Conservation (phyloP, 30 jellyfish, hydroid and myxozoan species). For the Mastigias papua region DNA sequence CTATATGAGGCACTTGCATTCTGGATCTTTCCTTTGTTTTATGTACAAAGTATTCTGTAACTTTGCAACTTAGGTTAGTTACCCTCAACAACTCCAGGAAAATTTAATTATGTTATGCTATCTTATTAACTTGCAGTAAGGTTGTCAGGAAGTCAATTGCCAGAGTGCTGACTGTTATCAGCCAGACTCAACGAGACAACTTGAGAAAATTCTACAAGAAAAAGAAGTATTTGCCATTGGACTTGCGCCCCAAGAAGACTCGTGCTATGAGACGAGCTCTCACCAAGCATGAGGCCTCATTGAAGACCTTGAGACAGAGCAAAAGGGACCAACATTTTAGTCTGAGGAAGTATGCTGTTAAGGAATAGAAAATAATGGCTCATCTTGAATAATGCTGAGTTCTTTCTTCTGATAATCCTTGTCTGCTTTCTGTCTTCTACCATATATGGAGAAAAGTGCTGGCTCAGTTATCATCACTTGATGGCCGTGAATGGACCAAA, state of each 20-base stretch:
- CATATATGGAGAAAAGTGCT: too few relatives aligned
- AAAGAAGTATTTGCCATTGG: conserved; percentile 93
- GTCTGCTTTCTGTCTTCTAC: neutral
- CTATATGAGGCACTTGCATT: too few relatives aligned
- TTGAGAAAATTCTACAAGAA: conserved; percentile 81
- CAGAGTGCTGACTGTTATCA: conserved; percentile 90
- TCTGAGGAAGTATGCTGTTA: conserved; percentile 92
- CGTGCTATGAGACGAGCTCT: conserved; percentile 97
- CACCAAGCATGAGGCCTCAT: conserved; percentile 86
- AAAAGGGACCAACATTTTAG: conserved; percentile 87
- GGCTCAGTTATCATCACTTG: too few relatives aligned
- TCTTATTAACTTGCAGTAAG: conserved; percentile 48
- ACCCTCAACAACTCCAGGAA: too few relatives aligned
- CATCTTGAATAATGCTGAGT: neutral
- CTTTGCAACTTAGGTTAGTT: too few relatives aligned
- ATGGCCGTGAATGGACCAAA: too few relatives aligned
- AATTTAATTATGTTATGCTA: neutral
- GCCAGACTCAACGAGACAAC: conserved; percentile 91
- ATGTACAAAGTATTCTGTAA: too few relatives aligned
- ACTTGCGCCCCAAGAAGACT: conserved; percentile 94
- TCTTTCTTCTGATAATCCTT: neutral
- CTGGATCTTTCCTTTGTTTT: too few relatives aligned
- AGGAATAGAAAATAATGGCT: conserved; percentile 64
- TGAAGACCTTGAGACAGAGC: conserved; percentile 84
- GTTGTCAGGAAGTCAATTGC: conserved; percentile 95